Conservation (phyloP, 2,797 vertebrate genomes). For the Aldrovandia affinis region DNA sequence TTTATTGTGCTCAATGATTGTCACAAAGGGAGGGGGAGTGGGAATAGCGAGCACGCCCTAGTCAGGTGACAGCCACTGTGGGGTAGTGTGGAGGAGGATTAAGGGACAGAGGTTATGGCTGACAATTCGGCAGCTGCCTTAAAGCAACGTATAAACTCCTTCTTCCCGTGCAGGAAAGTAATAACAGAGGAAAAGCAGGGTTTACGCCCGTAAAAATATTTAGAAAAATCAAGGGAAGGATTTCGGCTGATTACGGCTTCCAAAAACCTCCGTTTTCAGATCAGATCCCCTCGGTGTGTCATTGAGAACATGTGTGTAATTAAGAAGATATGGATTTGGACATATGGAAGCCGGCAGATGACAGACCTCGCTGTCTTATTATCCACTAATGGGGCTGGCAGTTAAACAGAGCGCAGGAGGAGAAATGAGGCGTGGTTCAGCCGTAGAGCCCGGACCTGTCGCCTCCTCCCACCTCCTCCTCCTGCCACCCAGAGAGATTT, state of each 20-base stretch:
- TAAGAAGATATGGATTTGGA: conserved; percentile 12
- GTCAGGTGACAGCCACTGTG: neutral
- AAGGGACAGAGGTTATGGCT: neutral
- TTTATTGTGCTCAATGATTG: no score
- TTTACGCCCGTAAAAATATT: conserved; percentile 4
- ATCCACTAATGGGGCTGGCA: neutral
- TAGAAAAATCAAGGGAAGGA: conserved; percentile 1
- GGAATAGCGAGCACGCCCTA: neutral
- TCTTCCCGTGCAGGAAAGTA: neutral
- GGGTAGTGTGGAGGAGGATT: neutral
- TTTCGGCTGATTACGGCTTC: neutral
- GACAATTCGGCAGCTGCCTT: neutral
- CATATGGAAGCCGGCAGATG: neutral
- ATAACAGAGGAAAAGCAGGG: conserved; percentile 17
- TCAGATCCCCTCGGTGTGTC: conserved; percentile 2
- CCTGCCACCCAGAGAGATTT: conserved; percentile 8
- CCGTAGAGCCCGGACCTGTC: neutral
- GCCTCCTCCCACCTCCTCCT: neutral
- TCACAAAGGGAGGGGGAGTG: neutral
- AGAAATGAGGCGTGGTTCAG: neutral
- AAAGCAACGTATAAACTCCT: neutral
- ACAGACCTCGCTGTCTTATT: neutral
- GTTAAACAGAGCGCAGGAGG: neutral
- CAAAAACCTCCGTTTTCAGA: neutral
- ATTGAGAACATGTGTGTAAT: conserved; percentile 19